A percentile compares a stretch with the other conserved stretches of the same genome.
These are phyloP conservation scores for Nasonia longicornis DNA, from an alignment of 1,140 invertebrate species.

Conservation along the genomic window DNA sequence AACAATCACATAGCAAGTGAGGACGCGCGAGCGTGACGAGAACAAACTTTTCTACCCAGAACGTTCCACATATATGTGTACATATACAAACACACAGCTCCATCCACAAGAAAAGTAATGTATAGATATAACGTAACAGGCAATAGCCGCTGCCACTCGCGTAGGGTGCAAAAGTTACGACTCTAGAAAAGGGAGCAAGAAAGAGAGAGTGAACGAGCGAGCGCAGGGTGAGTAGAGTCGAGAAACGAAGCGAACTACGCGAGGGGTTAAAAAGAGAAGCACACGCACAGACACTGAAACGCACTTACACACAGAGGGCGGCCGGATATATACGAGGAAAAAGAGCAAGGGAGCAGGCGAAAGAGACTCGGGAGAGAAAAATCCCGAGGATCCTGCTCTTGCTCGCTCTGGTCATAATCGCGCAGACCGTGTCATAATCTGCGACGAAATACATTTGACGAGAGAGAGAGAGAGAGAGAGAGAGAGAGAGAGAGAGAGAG, in stretches of 20 bases:
- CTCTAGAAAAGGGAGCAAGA: constrained; percentile 45
- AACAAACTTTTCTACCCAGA: constrained; percentile 33
- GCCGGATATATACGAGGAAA: constrained; percentile 20
- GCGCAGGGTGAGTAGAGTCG: constrained; percentile 1
- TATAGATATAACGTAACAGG: constrained; percentile 14
- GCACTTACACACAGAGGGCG: constrained; percentile 15
- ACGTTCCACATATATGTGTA: background rate
- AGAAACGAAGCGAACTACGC: background rate
- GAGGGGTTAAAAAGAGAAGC: constrained; percentile 35
- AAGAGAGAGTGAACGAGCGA: constrained; percentile 39
- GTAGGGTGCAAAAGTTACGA: constrained; percentile 44
- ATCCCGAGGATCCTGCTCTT: constrained; percentile 44
- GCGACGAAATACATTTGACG: constrained; percentile 69
- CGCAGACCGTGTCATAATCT: constrained; percentile 70
- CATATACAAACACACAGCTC: background rate
- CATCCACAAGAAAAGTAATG: background rate
- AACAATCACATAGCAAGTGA: constrained; percentile 9
- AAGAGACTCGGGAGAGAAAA: constrained; percentile 43
- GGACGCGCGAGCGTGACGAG: background rate
- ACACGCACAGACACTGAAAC: background rate
- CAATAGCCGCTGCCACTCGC: constrained; percentile 14
- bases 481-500: constrained; percentile 25
- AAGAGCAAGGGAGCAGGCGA: constrained; percentile 41
- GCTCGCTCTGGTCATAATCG: constrained; percentile 64
- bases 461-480: constrained; percentile 40